Evolutionary conservation across 2,113 vertebrate species (phyloP).

Genomic region (Paedocypris sp.): DNA sequence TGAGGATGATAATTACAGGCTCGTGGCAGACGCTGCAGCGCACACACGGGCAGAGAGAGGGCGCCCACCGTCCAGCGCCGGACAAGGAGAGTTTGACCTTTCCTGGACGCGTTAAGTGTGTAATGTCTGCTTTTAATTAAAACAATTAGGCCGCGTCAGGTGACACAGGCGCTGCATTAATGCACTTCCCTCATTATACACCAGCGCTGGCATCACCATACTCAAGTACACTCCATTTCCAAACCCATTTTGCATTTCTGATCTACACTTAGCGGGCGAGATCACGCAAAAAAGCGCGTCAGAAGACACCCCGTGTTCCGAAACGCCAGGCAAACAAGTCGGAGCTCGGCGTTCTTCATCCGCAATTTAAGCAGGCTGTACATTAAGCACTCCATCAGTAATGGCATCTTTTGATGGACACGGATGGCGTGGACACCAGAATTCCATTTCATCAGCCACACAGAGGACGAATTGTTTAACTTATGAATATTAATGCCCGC

Average conservation of each 20-base stretch:
- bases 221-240: not conserved
- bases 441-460: slow-evolving; percentile 66
- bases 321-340: not conserved
- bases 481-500: slow-evolving; percentile 75
- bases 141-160: not conserved
- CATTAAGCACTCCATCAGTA: slow-evolving; percentile 67
- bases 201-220: not conserved
- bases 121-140: slow-evolving; percentile 16
- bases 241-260: not conserved
- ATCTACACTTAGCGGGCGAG: not conserved
- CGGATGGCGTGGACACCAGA: slow-evolving; percentile 53
- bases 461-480: slow-evolving; percentile 68
- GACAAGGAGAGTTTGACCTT: slow-evolving; percentile 17
- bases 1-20: slow-evolving; percentile 74
- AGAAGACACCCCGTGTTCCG: no score
- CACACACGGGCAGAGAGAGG: slow-evolving; percentile 32
- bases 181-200: not conserved
- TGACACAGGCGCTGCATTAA: not conserved
- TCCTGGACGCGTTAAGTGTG: not conserved
- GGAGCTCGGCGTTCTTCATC: slow-evolving; percentile 10
- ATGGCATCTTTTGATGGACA: slow-evolving; percentile 69
- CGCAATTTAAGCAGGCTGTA: slow-evolving; percentile 51
- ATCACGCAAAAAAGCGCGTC: slow-evolving; percentile 12
- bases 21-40: slow-evolving; percentile 62
- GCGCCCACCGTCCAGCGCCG: slow-evolving; percentile 2